Conservation (phyloP, 37 sponge, comb jelly and placozoan species). For the Lycopodina hypogea region DNA sequence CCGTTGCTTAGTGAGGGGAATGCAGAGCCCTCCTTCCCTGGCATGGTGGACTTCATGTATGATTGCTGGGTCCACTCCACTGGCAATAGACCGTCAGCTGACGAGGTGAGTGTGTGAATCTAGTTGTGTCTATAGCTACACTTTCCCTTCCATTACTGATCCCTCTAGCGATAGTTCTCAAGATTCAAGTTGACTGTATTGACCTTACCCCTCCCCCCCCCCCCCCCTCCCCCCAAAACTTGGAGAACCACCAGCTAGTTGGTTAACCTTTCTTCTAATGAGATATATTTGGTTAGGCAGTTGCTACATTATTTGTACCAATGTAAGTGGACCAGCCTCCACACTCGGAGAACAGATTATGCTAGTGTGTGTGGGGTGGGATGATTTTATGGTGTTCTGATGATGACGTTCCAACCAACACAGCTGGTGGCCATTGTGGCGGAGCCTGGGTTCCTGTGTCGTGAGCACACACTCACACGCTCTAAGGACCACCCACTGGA, state of each 20-base stretch:
- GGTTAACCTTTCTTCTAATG: too few relatives aligned
- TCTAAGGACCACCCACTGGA: conserved; percentile 62
- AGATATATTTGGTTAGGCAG: too few relatives aligned
- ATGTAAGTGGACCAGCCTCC: too few relatives aligned
- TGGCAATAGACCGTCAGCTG: conserved; percentile 68
- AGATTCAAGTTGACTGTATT: neutral
- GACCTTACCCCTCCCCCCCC: too few relatives aligned
- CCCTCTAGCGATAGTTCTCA: neutral
- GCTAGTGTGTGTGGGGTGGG: too few relatives aligned
- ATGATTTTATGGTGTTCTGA: too few relatives aligned
- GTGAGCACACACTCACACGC: conserved; percentile 57
- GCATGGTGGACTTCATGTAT: conserved; percentile 82
- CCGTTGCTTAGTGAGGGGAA: conserved; percentile 75
- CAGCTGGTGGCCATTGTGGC: conserved; percentile 49
- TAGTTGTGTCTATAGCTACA: neutral
- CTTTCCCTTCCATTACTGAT: neutral
- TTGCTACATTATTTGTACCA: too few relatives aligned
- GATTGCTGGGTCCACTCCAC: conserved; percentile 84
- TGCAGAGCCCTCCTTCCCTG: conserved; percentile 71
- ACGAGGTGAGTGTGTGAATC: conserved; percentile 51
- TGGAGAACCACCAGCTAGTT: too few relatives aligned
- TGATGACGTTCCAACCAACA: neutral
- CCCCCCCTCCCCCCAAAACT: too few relatives aligned
- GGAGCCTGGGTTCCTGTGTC: conserved; percentile 77
- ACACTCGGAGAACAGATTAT: too few relatives aligned